These are phyloP conservation scores for Drosophila imparisetae DNA, from an alignment of 2,888 invertebrate genomes.

Conservation along the genomic window DNA sequence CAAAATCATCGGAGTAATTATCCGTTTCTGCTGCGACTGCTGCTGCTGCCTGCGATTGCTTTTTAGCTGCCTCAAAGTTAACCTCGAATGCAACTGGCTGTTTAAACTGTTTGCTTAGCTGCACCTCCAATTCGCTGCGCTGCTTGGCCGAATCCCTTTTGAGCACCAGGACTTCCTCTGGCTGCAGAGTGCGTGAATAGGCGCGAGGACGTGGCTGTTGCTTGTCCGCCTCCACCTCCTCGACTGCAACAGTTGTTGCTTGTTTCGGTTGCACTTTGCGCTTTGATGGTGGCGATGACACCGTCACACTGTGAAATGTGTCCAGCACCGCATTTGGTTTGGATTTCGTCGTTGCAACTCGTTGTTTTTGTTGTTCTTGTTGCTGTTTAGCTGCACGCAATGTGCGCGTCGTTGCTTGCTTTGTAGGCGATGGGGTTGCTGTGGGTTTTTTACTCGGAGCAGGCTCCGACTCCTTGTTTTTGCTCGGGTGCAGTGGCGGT, in stretches of 20 bases:
- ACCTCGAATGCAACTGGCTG: slow-evolving; percentile 83
- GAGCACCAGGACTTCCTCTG: slow-evolving; percentile 79
- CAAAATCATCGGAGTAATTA: slow-evolving; percentile 86
- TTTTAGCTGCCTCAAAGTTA: slow-evolving; percentile 65
- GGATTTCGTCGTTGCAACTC: slow-evolving; percentile 45
- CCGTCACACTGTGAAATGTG: slow-evolving; percentile 84
- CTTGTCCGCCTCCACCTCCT: neutral
- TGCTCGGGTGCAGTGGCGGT: slow-evolving; percentile 32
- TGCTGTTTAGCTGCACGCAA: slow-evolving; percentile 50
- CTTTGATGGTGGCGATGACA: slow-evolving; percentile 82
- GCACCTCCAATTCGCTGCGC: slow-evolving; percentile 60
- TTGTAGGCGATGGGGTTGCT: slow-evolving; percentile 61
- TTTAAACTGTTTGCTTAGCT: slow-evolving; percentile 42
- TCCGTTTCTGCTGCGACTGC: slow-evolving; percentile 51
- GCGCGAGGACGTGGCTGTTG: slow-evolving; percentile 47
- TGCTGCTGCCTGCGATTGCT: slow-evolving; percentile 7
- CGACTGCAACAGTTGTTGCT: slow-evolving; percentile 3
- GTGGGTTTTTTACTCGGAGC: slow-evolving; percentile 27
- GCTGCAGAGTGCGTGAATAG: slow-evolving; percentile 76
- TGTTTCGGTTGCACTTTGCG: slow-evolving; percentile 65
- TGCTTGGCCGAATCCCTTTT: slow-evolving; percentile 69
- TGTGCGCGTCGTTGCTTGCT: slow-evolving; percentile 31
- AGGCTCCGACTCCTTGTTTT: slow-evolving; percentile 43
- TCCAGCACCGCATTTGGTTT: slow-evolving; percentile 83
- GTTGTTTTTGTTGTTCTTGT: slow-evolving; percentile 35